These are phyloP conservation scores for Discoglossus pictus DNA, from an alignment of 2,797 vertebrate species.

Conservation along the genomic window DNA sequence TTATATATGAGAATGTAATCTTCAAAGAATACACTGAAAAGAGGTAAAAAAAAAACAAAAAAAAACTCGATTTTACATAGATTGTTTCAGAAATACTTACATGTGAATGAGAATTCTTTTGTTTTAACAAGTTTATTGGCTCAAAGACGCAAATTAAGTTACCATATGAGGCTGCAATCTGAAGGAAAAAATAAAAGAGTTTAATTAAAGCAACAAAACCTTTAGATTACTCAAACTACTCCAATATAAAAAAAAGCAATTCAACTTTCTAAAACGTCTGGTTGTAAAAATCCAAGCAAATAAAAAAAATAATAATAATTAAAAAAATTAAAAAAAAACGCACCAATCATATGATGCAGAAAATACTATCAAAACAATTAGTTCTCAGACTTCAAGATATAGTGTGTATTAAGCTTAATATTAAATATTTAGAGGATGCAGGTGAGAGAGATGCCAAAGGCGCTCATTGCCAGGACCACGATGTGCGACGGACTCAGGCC, in stretches of 20 bases:
- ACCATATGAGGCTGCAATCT: slow-evolving; percentile 98
- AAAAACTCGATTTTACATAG: not conserved
- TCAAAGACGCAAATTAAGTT: slow-evolving; percentile 91
- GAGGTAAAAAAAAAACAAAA: not conserved
- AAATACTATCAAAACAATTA: too few species aligned
- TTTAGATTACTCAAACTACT: too few species aligned
- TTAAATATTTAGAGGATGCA: too few species aligned
- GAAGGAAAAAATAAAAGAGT: slow-evolving; percentile 45
- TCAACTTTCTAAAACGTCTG: too few species aligned
- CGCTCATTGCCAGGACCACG: too few species aligned
- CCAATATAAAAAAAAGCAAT: too few species aligned
- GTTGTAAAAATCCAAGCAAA: not conserved
- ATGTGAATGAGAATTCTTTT: slow-evolving; percentile 69
- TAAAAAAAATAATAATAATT: not conserved
- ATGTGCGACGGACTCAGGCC: too few species aligned
- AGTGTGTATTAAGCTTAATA: too few species aligned
- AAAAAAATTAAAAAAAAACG: slow-evolving; percentile 1
- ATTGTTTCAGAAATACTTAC: slow-evolving; percentile 72
- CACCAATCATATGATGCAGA: slow-evolving; percentile 4
- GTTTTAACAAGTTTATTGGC: slow-evolving; percentile 77
- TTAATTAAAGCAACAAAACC: too few species aligned
- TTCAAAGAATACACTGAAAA: not conserved
- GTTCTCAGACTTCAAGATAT: too few species aligned
- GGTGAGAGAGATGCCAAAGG: too few species aligned
- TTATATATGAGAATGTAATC: too few species aligned